phyloP scores from a whole-genome alignment of 2,888 invertebrate genomes.

The Tupiocoris notatus region DNA sequence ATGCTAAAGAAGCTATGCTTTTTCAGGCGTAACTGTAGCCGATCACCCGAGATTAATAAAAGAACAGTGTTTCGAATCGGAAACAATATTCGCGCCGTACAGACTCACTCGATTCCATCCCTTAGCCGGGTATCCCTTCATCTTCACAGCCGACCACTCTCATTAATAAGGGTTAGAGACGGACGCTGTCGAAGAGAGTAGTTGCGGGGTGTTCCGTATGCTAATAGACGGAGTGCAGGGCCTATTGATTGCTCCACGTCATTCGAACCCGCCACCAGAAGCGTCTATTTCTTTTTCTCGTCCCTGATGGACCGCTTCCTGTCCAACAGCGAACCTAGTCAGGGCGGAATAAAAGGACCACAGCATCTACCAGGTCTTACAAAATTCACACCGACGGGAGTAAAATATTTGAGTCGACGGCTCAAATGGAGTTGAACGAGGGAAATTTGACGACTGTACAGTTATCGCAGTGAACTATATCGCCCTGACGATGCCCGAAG shows the following conservation, averaged over 20 bases:
- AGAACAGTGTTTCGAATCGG: no score
- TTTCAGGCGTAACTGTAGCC: no score
- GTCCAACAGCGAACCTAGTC: not conserved
- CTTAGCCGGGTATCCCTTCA: not conserved
- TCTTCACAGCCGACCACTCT: slow-evolving; percentile 5
- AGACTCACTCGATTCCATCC: not conserved
- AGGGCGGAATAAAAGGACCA: no score
- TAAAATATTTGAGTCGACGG: no score
- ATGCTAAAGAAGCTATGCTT: no score
- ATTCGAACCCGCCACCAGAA: not conserved
- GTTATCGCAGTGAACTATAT: no score
- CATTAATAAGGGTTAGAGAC: slow-evolving; percentile 13
- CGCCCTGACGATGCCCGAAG: no score
- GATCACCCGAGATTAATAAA: no score
- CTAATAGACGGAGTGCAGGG: slow-evolving; percentile 21
- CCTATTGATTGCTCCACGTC: slow-evolving; percentile 37
- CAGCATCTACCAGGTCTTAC: no score
- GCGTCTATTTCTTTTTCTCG: slow-evolving; percentile 13
- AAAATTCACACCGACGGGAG: no score
- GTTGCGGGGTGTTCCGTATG: slow-evolving; percentile 12
- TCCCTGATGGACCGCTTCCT: slow-evolving; percentile 12
- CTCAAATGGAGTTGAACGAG: no score
- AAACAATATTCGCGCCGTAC: not conserved
- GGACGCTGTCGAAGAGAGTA: not conserved
- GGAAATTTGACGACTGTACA: no score